These are phyloP conservation scores for Phengaris alcon DNA, from an alignment of 2,888 invertebrate species.

Conservation along the genomic window DNA sequence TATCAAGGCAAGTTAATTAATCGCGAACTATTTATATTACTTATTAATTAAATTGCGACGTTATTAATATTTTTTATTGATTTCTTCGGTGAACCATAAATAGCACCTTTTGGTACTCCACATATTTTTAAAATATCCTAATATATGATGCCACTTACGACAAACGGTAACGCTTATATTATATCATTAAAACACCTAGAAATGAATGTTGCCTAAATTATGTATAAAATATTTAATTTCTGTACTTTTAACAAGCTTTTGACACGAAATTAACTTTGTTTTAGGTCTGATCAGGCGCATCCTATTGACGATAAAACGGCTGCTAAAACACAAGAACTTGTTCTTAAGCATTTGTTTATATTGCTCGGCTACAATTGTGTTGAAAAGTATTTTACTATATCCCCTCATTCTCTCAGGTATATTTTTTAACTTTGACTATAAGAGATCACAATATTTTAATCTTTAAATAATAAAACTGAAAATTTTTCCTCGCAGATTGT, in stretches of 20 bases:
- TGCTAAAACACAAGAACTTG: constrained; percentile 89
- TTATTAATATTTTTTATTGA: not conserved
- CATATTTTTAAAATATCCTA: not conserved
- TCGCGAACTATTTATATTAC: not conserved
- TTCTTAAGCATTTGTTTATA: constrained; percentile 93
- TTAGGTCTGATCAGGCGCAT: constrained; percentile 82
- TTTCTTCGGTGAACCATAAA: constrained; percentile 46
- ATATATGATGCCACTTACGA: no score
- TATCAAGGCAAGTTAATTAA: constrained; percentile 81
- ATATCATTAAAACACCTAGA: no score
- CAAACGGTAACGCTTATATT: no score
- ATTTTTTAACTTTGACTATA: not conserved
- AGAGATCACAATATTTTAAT: not conserved
- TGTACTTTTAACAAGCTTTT: not conserved
- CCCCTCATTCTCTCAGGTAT: constrained; percentile 90
- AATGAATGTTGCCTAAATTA: not conserved
- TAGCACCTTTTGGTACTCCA: not conserved
- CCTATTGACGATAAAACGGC: constrained; percentile 92
- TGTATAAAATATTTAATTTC: not conserved
- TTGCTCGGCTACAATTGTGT: constrained; percentile 95
- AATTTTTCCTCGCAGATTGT: constrained; percentile 81
- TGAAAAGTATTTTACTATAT: constrained; percentile 94
- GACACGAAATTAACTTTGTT: not conserved
- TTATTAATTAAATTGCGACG: not conserved
- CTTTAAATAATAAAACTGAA: not conserved